phyloP scores from a whole-genome alignment of 1,140 invertebrate genomes.

The Pygmarrhopalites habei region DNA sequence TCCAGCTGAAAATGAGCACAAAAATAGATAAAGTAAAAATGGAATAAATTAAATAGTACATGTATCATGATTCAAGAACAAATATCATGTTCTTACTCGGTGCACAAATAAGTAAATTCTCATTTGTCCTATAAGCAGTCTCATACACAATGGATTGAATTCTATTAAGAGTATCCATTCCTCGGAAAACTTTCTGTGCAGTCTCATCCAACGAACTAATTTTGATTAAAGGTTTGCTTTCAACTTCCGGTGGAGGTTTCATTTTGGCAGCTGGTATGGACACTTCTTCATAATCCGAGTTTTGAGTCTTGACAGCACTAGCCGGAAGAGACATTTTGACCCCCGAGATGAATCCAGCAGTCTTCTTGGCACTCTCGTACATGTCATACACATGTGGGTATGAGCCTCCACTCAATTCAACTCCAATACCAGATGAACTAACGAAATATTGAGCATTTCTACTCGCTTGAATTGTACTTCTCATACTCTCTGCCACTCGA shows the following conservation, averaged over 20 bases:
- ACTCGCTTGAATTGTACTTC: slow-evolving; percentile 50
- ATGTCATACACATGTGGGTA: slow-evolving; percentile 81
- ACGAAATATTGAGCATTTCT: slow-evolving; percentile 36
- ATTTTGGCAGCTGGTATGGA: slow-evolving; percentile 63
- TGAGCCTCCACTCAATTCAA: slow-evolving; percentile 37
- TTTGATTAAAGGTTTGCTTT: slow-evolving; percentile 62
- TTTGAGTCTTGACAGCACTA: slow-evolving; percentile 61
- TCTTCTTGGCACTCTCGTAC: slow-evolving; percentile 57
- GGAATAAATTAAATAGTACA: not conserved
- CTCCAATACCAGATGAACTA: slow-evolving; percentile 14
- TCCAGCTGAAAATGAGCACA: too few species aligned
- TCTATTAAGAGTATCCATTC: slow-evolving; percentile 77
- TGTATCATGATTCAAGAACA: slow-evolving; percentile 51
- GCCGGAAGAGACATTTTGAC: slow-evolving; percentile 71
- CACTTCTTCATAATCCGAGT: slow-evolving; percentile 75
- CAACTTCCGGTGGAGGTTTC: slow-evolving; percentile 52
- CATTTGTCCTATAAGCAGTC: slow-evolving; percentile 77
- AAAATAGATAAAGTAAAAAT: not conserved
- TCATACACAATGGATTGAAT: slow-evolving; percentile 96
- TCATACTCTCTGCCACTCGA: slow-evolving; percentile 21
- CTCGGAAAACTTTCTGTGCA: slow-evolving; percentile 76
- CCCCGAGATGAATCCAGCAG: slow-evolving; percentile 67
- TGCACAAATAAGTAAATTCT: slow-evolving; percentile 93
- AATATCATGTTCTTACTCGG: too few species aligned
- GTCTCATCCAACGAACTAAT: slow-evolving; percentile 72